Conservation (phyloP, 2,888 invertebrate species). For the Acheta domesticus region DNA sequence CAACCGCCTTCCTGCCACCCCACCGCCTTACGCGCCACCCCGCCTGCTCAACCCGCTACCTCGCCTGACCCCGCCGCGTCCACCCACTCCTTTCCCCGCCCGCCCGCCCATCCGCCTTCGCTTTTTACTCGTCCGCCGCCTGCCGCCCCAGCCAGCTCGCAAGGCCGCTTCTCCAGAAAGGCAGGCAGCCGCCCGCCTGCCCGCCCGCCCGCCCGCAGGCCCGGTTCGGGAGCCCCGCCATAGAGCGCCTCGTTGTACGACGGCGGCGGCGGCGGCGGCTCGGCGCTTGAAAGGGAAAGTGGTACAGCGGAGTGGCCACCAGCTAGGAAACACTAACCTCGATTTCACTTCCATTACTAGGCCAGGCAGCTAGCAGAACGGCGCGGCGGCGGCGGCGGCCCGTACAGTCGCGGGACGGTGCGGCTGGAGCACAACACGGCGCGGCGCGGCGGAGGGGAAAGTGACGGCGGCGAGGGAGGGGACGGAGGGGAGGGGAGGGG, state of each 20-base stretch:
- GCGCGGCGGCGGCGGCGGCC: too few species aligned
- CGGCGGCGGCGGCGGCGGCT: background rate
- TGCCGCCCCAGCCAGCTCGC: background rate
- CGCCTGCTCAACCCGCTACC: too few species aligned
- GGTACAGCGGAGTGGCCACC: slow-evolving; percentile 24
- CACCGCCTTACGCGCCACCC: too few species aligned
- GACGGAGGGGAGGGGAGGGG: too few species aligned
- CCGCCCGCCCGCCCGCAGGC: background rate
- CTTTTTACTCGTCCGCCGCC: background rate
- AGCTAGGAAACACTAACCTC: slow-evolving; percentile 33
- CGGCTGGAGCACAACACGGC: background rate
- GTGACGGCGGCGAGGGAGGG: background rate
- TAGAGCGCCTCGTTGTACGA: background rate
- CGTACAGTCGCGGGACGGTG: slow-evolving; percentile 18
- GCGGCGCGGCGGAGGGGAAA: background rate
- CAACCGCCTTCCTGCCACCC: too few species aligned
- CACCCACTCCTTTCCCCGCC: background rate
- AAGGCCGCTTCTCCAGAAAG: background rate
- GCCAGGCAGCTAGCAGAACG: slow-evolving; percentile 28
- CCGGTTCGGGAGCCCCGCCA: background rate
- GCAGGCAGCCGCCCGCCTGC: background rate
- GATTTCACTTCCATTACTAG: slow-evolving; percentile 35
- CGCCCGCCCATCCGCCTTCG: background rate
- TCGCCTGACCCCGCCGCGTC: too few species aligned
- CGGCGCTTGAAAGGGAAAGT: slow-evolving; percentile 32